These are phyloP conservation scores for Ptychobarbus kaznakovi DNA, from an alignment of 2,797 vertebrate genomes.

Conservation along the genomic window DNA sequence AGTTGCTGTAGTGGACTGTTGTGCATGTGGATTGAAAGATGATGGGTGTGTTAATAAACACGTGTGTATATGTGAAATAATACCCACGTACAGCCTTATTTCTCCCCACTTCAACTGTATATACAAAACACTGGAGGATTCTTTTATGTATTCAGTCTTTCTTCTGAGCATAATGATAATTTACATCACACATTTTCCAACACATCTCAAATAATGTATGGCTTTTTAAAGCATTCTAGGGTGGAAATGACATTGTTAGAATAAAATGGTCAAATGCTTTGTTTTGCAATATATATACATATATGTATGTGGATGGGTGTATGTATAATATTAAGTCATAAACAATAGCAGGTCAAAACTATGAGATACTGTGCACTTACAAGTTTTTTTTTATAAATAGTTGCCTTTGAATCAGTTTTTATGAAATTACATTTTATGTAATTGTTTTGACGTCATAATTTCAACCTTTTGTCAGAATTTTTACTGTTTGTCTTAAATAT, in stretches of 20 bases:
- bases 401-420: not conserved
- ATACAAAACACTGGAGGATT: not conserved
- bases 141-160: not conserved
- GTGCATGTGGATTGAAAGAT: not conserved
- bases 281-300: not conserved
- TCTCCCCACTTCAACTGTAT: not conserved
- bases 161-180: not conserved
- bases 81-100: not conserved
- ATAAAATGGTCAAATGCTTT: not conserved
- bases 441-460: not conserved
- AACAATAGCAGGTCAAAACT: not conserved
- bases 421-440: too few species aligned
- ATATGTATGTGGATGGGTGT: too few species aligned
- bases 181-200: not conserved
- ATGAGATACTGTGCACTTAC: not conserved
- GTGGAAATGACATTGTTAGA: not conserved
- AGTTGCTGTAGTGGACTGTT: not conserved
- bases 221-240: not conserved
- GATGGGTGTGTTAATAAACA: not conserved
- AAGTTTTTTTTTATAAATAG: too few species aligned
- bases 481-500: not conserved
- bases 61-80: not conserved
- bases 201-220: not conserved
- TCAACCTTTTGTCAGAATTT: not conserved
- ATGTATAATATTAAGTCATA: too few species aligned